These are phyloP conservation scores for Capreolus pygargus DNA, from an alignment of 2,113 vertebrate species.

Conservation along the genomic window DNA sequence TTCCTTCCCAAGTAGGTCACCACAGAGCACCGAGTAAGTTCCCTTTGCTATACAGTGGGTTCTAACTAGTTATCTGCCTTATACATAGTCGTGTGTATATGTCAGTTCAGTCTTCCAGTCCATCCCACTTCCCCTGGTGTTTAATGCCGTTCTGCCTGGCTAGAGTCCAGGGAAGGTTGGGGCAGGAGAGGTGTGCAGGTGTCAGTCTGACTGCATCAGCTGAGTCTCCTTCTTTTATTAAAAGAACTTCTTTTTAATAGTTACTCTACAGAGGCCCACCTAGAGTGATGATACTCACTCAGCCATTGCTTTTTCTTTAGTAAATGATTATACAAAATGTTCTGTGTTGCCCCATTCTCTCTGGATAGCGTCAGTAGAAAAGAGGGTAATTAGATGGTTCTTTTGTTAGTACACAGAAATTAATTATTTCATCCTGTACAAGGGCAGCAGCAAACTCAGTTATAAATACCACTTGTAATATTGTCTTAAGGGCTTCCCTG, in stretches of 20 bases:
- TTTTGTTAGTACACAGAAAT: not conserved
- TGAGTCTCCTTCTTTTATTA: not conserved
- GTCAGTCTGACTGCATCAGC: not conserved
- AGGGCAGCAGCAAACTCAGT: not conserved
- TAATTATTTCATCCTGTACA: not conserved
- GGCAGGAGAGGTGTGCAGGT: not conserved
- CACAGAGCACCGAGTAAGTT: not conserved
- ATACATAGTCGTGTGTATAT: not conserved
- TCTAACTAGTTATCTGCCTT: not conserved
- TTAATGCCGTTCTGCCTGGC: not conserved
- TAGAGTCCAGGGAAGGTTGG: not conserved
- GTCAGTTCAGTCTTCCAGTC: not conserved
- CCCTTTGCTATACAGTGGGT: not conserved
- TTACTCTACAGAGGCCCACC: not conserved
- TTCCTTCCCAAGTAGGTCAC: not conserved
- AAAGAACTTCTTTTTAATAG: not conserved
- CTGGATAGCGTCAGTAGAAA: not conserved
- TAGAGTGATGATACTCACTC: not conserved
- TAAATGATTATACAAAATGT: not conserved
- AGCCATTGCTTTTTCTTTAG: slow-evolving; percentile 8
- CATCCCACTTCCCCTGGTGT: not conserved
- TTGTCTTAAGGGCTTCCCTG: not conserved
- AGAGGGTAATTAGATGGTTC: slow-evolving; percentile 5
- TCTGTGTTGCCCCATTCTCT: not conserved
- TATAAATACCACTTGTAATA: not conserved